Base-by-base conservation (phyloP, 1,140 invertebrate species). In the Solen grandis region DNA sequence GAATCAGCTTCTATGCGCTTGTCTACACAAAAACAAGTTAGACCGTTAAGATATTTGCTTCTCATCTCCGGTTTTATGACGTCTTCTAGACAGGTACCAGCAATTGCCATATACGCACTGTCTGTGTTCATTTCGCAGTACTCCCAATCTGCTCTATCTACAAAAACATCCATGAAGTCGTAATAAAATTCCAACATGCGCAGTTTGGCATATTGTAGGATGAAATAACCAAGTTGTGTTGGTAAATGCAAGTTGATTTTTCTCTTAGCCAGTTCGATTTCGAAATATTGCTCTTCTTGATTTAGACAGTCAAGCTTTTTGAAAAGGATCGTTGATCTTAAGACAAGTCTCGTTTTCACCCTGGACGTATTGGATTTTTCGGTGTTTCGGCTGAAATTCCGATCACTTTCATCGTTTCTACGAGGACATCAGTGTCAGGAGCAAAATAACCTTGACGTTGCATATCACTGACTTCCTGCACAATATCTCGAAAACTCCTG, bases 41-140 rank as follows among this genome's bases (percentile, higher is more conserved):
- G 54, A 36, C 36, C 65, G 27, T 54, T 13, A 19, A 38, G 66
- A 60, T 76, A 84, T n/a, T 63, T 31, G 31, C 60, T 27, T 3
- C n/a, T 22, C 19, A 73, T 60, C 0, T 70, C 22, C 0, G 62
- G 46, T 29, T 69, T 74, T 2, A 85, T 59, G 16, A 79, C 72
- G 25, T 78, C 46, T 29, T 80, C 66, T 2, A 83, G 59, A 41
- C 52, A 33, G n/a, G n/a, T 16, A 46, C 52, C 73, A n/a, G 62
- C 54, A 25, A 84, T 46, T 0, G 82, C 82, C 55, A 84, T 75
- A 41, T 84, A 85, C 0, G 83, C 68, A 8, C 77, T 82, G 52
- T 84, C 84, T 13, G 84, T 84, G 35, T 86, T 83, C 82, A 86
- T 82, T 46, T 85, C 72, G 25, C 63, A 81, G 16, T 73, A 75